Evolutionary conservation across 2,888 invertebrate species (phyloP), one percentile per base, ranked within the genome.

Genomic region (Listrodromus nycthemerus): DNA sequence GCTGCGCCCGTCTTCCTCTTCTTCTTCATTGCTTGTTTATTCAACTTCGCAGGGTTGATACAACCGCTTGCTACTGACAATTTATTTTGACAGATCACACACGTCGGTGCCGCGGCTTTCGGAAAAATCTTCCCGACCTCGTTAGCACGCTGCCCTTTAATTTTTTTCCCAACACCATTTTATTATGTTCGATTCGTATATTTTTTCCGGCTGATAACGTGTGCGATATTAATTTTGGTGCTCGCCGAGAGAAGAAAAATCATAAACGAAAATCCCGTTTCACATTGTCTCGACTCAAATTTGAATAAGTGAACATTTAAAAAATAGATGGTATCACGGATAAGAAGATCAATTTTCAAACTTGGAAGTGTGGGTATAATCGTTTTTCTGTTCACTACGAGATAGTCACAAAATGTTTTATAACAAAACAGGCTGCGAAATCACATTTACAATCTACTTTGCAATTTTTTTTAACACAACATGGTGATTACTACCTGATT

Each of bases 81-180:
- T 88, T 88, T 87, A 88, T 89, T 89, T 88, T 89, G 90, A 90
- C 88, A 86, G 86, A 87, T 88, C 65, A 82, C 87, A 88, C 58
- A 65, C 82, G 79, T 61, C 21, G 61, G 80, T 45, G 50, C 24
- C 55, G 50, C 58, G 70, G 66, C 65, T 83, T 70, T 75, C 21
- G 65, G 48, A 79, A 75, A 83, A 83, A 27, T 55, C 52, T 37
- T 70, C 48, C 58, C 66, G 30, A 58, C 70, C 61, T 71, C 45
- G 75, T 75, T 80, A 65, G 58, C 33, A 41, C 30, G n/a, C 13
- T 50, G 19, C 58, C 27, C 61, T 37, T 67, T 52, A 19, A 13
- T 30, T 6, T 21, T 16, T 70, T 65, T 70, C 45, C 67, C 55
- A 61, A 74, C 48, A 0, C 13, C n/a, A 21, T 74, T 69, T 78